Percentiles rank a stretch among this genome's conserved stretches.
Conservation (phyloP, 2,888 invertebrate genomes). For the Metacarcinus magister region DNA sequence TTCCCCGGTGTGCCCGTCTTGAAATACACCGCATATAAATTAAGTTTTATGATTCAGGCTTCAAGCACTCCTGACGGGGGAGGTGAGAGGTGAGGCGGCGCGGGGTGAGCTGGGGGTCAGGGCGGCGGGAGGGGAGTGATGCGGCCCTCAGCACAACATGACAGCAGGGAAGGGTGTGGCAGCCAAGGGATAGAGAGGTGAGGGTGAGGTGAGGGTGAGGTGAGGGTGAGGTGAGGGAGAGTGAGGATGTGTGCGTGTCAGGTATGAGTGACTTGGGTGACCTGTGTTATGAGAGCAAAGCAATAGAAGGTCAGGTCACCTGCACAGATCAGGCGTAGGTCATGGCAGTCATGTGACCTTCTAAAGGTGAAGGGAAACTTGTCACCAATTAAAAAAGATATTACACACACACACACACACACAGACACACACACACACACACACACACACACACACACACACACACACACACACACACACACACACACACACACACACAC, state of each 20-base stretch:
- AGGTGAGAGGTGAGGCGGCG: slow-evolving; percentile 36
- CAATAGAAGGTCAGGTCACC: not conserved
- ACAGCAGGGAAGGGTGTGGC: not conserved
- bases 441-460: too few relatives aligned
- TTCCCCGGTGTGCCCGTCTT: slow-evolving; percentile 19
- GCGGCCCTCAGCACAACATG: slow-evolving; percentile 43
- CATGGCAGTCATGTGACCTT: slow-evolving; percentile 13
- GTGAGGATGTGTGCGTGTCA: not conserved
- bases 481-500: too few relatives aligned
- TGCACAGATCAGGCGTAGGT: not conserved
- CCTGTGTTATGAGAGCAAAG: not conserved
- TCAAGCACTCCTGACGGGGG: slow-evolving; percentile 44
- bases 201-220: too few relatives aligned
- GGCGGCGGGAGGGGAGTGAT: not conserved
- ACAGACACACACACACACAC: not conserved
- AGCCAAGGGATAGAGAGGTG: not conserved
- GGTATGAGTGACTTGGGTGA: not conserved
- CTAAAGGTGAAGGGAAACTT: not conserved
- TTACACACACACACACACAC: not conserved
- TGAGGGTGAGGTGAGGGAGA: not conserved
- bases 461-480: too few relatives aligned
- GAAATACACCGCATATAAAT: slow-evolving; percentile 31
- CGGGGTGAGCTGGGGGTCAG: slow-evolving; percentile 36
- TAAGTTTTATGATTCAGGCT: slow-evolving; percentile 35
- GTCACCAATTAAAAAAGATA: not conserved